Percentiles rank a stretch among this genome's conserved stretches.
Evolutionary conservation across 1,140 invertebrate genomes (phyloP).

Genomic region (Xylocopa sonorina): DNA sequence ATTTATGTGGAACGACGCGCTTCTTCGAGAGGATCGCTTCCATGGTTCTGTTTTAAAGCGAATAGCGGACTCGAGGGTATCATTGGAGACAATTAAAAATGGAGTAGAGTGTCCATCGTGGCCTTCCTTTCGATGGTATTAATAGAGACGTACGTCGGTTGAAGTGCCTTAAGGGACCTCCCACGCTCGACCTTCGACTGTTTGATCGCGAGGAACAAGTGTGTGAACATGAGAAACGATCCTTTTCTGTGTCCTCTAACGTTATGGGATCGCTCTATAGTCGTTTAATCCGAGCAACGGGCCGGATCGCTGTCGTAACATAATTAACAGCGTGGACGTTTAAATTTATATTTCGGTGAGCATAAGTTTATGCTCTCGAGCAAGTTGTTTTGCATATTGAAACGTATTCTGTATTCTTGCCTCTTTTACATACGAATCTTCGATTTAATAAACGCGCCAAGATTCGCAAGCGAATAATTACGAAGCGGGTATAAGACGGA

Average conservation of each 20-base stretch:
- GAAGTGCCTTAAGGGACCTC: background rate
- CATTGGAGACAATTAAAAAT: background rate
- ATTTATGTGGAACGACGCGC: background rate
- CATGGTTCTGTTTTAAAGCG: too few relatives aligned
- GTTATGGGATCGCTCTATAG: background rate
- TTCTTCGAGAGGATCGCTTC: background rate
- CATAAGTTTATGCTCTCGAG: too few relatives aligned
- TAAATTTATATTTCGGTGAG: too few relatives aligned
- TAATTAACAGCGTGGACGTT: too few relatives aligned
- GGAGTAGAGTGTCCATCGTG: background rate
- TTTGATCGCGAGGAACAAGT: background rate
- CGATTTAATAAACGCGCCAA: too few relatives aligned
- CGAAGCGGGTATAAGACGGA: background rate
- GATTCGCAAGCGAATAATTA: background rate
- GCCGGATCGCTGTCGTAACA: background rate
- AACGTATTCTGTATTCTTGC: too few relatives aligned
- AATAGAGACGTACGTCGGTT: background rate
- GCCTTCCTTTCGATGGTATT: background rate
- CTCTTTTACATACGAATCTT: too few relatives aligned
- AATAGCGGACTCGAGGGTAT: too few relatives aligned
- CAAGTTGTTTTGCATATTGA: too few relatives aligned
- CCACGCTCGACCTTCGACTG: constrained; percentile 18
- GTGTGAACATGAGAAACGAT: background rate
- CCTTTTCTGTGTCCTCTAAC: background rate
- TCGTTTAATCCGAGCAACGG: background rate